Conservation (phyloP, 2,113 vertebrate species). For the Nematolebias whitei region DNA sequence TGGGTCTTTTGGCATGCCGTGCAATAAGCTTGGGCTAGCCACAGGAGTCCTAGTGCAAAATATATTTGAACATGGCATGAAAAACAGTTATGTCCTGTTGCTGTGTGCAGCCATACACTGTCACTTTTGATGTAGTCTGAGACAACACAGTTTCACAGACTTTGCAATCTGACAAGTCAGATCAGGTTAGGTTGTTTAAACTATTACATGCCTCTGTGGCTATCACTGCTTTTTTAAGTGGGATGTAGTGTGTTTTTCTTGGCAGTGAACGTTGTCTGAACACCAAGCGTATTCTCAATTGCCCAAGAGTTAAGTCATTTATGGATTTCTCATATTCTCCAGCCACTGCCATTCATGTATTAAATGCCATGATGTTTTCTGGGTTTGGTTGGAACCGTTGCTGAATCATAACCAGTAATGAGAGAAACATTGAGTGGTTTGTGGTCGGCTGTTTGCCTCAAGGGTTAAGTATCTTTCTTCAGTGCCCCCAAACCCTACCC, state of each 20-base stretch:
- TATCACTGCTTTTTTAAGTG: constrained; percentile 31
- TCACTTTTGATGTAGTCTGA: constrained; percentile 33
- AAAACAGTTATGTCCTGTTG: background rate
- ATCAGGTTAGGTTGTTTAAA: constrained; percentile 45
- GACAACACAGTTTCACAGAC: constrained; percentile 28
- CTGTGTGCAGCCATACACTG: constrained; percentile 10
- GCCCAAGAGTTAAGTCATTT: constrained; percentile 15
- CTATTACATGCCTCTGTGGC: constrained; percentile 17
- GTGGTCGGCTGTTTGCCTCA: constrained; percentile 37
- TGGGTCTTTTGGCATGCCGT: constrained; percentile 28
- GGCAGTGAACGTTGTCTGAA: constrained; percentile 18
- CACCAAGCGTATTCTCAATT: constrained; percentile 9
- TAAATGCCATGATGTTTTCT: background rate
- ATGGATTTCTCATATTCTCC: constrained; percentile 5
- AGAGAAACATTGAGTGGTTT: constrained; percentile 47
- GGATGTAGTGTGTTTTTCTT: constrained; percentile 9
- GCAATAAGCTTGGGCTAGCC: constrained; percentile 21
- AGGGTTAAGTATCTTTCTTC: constrained; percentile 62
- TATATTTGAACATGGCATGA: background rate
- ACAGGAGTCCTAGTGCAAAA: constrained; percentile 12
- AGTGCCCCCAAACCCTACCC: constrained; percentile 44
- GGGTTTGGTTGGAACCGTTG: constrained; percentile 7
- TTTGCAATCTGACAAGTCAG: constrained; percentile 29
- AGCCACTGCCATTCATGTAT: background rate
- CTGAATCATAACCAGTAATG: constrained; percentile 24